These are phyloP conservation scores for Idaea biselata DNA, from an alignment of 2,888 invertebrate species.

Conservation along the genomic window DNA sequence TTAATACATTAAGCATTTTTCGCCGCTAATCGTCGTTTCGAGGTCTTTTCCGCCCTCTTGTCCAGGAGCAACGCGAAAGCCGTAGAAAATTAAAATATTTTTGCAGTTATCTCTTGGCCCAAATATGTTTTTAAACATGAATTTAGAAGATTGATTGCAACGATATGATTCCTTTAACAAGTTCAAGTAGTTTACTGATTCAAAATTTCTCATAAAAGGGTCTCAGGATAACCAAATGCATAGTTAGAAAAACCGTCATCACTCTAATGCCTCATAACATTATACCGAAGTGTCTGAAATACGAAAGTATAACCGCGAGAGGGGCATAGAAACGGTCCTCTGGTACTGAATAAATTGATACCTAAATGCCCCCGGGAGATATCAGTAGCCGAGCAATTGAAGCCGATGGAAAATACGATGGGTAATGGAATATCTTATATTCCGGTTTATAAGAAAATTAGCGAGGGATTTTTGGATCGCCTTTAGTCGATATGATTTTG, in stretches of 20 bases:
- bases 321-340: constrained; percentile 16
- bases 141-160: too few species aligned
- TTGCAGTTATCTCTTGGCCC: too few species aligned
- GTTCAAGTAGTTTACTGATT: constrained; percentile 5
- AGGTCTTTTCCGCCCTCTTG: too few species aligned
- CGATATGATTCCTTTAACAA: neutral
- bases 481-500: neutral
- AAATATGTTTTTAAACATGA: too few species aligned
- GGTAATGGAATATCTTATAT: constrained; percentile 26
- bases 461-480: constrained; percentile 4
- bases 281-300: constrained; percentile 20
- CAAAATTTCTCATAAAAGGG: neutral
- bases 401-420: constrained; percentile 32
- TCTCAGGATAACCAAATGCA: constrained; percentile 5
- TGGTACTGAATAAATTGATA: constrained; percentile 36
- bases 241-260: constrained; percentile 10
- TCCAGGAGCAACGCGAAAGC: too few species aligned
- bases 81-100: too few species aligned
- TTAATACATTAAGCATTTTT: too few species aligned
- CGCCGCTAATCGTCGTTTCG: too few species aligned
- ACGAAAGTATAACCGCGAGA: constrained; percentile 22
- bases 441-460: constrained; percentile 18
- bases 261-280: constrained; percentile 17
- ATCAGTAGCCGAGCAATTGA: constrained; percentile 29
- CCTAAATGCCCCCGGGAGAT: constrained; percentile 35